These are phyloP conservation scores for Aeoliscus strigatus DNA, from an alignment of 2,797 vertebrate genomes.

Conservation along the genomic window DNA sequence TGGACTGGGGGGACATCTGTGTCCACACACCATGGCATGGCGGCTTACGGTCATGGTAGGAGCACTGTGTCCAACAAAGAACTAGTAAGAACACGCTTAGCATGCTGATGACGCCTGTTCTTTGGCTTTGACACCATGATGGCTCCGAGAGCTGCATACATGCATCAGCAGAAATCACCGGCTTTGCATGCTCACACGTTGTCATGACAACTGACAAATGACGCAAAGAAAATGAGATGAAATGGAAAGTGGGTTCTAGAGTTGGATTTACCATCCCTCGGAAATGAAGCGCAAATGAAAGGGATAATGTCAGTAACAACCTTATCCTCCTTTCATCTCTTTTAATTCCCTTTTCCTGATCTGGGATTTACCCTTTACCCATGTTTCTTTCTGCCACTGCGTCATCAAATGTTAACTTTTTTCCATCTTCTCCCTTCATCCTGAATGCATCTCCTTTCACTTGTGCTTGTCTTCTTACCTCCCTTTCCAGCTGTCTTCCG, in stretches of 20 bases:
- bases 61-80: conserved; percentile 55
- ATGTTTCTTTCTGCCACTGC: conserved; percentile 18
- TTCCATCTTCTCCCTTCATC: conserved; percentile 6
- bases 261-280: conserved; percentile 12
- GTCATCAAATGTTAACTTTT: conserved; percentile 13
- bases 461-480: conserved; percentile 8
- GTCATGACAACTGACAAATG: no score
- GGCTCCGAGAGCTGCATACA: conserved; percentile 25
- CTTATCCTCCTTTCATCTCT: conserved; percentile 26
- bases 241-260: conserved; percentile 10
- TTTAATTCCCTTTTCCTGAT: conserved; percentile 42
- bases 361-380: conserved; percentile 20
- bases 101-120: conserved; percentile 25
- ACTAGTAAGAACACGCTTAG: conserved; percentile 6
- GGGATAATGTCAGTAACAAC: conserved; percentile 20
- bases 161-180: conserved; percentile 26
- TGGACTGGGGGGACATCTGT: conserved; percentile 18
- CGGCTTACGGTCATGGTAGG: conserved; percentile 30
- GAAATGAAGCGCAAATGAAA: conserved; percentile 29
- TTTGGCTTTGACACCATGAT: conserved; percentile 57
- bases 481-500: conserved; percentile 76
- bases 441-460: conserved; percentile 3
- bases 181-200: conserved; percentile 62
- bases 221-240: conserved; percentile 21
- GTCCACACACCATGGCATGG: conserved; percentile 32